Evolutionary conservation across 53 echinoderm and acorn worm species (phyloP), one percentile per base, ranked within the genome.

Genomic region (Echinarachnius parma): DNA sequence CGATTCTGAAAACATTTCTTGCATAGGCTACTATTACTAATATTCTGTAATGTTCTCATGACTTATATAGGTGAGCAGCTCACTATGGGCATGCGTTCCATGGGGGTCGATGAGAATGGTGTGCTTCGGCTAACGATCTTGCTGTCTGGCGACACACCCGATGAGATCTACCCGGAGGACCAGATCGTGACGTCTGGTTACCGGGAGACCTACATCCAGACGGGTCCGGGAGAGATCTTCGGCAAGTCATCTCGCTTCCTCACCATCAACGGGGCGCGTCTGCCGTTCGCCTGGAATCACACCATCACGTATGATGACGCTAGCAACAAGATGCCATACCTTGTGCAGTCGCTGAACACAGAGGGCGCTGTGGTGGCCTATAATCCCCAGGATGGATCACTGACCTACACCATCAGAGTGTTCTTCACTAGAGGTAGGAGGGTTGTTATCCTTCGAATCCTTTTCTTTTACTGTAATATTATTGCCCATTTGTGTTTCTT

Each of bases 271-370:
- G 77, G 74, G 1, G 31, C 52, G 0, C 31, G 47, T 7, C 53
- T 91, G 29, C 91, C 84, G 0, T 88, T 77, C 29, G 61, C 77
- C 28, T 98, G 98, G 98, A 98, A 87, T 28, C 87, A 92, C 11
- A 82, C 81, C 11, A 88, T 92, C 25, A 28, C 34, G 0, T 98
- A 88, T 33, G 63, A 77, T 4, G 22, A 31, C 11, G 28, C 60
- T 25, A 58, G 70, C 5, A 37, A 53, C 20, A 55, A 25, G 13
- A 86, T 98, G 88, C 88, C 91, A 0, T 98, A 74, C 75, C 78
- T 98, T 28, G 91, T 98, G 34, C 76, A 98, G 83, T 78, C 75
- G 26, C 63, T 91, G 23, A 75, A 63, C 28, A 64, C 87, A 1
- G 78, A 79, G 44, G 74, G 67, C 4, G 52, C 86, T 13, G 53